Evolutionary conservation across 1,140 invertebrate species (phyloP), one percentile per base, ranked within the genome.

Genomic region (Luehdorfia chinensis): DNA sequence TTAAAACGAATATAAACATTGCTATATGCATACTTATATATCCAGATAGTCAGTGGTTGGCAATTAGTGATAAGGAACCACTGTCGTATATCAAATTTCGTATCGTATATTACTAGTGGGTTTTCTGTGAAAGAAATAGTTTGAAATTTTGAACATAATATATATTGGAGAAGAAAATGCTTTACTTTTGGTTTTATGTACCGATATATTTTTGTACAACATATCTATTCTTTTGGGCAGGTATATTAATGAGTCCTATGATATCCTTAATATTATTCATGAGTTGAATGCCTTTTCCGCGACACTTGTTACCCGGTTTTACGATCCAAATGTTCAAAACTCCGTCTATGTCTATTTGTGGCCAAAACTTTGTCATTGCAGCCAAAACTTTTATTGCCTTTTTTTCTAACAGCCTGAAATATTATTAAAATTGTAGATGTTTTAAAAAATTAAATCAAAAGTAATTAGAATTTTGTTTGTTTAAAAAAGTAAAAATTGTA

Each of bases 141-240:
- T 1, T 31, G 6, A 21, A 21, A 12, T 31, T 31, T 21, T 21
- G 2, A 21, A 21, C 6, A 21, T 2, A 12, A 4, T 12, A 37
- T 11, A 21, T 37, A 19, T 7, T 37, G 2, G 7, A 6, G 18
- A 36, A 21, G 4, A 12, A 19, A 5, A 11, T 23, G 18, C 34
- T 12, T 12, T 4, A 21, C 2, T 4, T 12, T 4, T 37, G 12
- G 5, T 28, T 2, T 28, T 27, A 31, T 74, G 84, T 87, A 97
- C 95, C 96, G 59, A 98, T 97, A 77, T 98, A 98, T 86, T 98
- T 98, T 78, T 98, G 96, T 12, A 97, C 94, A 23, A 98, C 95
- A 77, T 94, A 97, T 89, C 94, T 92, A 50, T 91, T 90, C 73
- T 95, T 94, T 39, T 88, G 88, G 11, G 89, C 87, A 13, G 76